Evolutionary conservation across 1,140 invertebrate genomes (phyloP).

Genomic region (Trissolcus basalis): DNA sequence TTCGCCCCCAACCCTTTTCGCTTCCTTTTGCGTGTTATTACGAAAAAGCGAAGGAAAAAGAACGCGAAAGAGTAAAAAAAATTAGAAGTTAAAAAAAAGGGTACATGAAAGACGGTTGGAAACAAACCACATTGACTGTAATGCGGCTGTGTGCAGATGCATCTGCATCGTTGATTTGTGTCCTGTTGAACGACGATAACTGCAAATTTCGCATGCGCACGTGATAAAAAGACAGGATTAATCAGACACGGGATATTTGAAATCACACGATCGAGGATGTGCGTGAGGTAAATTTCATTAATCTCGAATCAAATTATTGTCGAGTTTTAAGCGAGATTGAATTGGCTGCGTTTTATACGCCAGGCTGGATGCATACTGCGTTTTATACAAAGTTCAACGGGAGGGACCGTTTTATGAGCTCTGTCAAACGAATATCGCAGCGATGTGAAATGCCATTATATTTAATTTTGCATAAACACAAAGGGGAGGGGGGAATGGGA

Average conservation of each 20-base stretch:
- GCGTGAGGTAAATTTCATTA: conserved; percentile 30
- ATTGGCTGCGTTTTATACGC: conserved; percentile 20
- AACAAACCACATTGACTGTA: no score
- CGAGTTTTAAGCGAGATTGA: conserved; percentile 19
- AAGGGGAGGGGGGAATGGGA: not conserved
- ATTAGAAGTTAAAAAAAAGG: conserved; percentile 2
- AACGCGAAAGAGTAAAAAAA: not conserved
- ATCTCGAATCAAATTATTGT: conserved; percentile 27
- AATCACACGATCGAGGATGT: conserved; percentile 11
- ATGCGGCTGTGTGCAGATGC: no score
- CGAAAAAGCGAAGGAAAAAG: conserved; percentile 15
- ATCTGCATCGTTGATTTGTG: no score
- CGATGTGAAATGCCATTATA: conserved; percentile 5
- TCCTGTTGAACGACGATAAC: no score
- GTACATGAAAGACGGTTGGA: not conserved
- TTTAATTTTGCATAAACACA: conserved; percentile 13
- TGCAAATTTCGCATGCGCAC: no score
- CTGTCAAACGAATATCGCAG: conserved; percentile 22
- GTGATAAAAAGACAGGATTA: no score
- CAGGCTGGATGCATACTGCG: conserved; percentile 11
- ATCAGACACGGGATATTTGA: conserved; percentile 5
- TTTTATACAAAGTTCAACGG: conserved; percentile 16
- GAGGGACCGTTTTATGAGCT: not conserved
- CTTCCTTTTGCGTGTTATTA: conserved; percentile 34
- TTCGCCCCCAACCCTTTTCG: conserved; percentile 25